Base-by-base conservation (phyloP, 2,888 invertebrate species). In the Arctia plantaginis region DNA sequence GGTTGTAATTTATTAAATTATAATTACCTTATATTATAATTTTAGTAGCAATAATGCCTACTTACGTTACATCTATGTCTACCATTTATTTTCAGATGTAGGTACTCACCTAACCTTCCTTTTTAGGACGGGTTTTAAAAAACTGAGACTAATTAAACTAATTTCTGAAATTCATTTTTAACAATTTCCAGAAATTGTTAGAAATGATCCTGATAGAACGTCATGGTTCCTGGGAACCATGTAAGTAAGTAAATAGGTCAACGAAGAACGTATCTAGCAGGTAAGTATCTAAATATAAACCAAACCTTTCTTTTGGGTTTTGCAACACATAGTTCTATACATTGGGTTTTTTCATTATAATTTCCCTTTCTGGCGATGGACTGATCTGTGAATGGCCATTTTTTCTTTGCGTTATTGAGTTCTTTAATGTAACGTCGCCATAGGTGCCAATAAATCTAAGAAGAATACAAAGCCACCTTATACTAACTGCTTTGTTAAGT, bases 361-460 rank as follows among this genome's bases (percentile, higher is more conserved):
- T 73, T 66, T 51, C 59, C 69, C 67, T 64, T 65, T 68, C 79
- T 44, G 27, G 62, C 73, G 78, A 74, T 51, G 71, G 75, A 65
- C 18, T 71, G 64, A 41, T 69, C 3, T 71, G 59, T 51, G 68
- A 84, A 84, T 35, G 83, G 83, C 83, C 83, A 84, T 71, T 59
- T 83, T 73, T 77, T 83, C 39, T 72, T 73, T 15, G 77, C 65
- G 7, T 85, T 80, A 73, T 88, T 87, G 80, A 91, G 89, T 89
- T 86, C 95, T 87, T 79, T 90, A 88, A 97, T 91, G 77, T 96
- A 93, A 73, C 95, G 94, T 80, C 96, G 96, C 97, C 97, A 97
- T 51, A 96, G 87, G 76, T 94, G 93, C 97, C 97, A 97, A 84
- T 95, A 96, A 91, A 96, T 94, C 96, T 96, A 81, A 67, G 81